phyloP scores from a whole-genome alignment of 2,113 vertebrate genomes.

The Pelecanoides urinatrix region DNA sequence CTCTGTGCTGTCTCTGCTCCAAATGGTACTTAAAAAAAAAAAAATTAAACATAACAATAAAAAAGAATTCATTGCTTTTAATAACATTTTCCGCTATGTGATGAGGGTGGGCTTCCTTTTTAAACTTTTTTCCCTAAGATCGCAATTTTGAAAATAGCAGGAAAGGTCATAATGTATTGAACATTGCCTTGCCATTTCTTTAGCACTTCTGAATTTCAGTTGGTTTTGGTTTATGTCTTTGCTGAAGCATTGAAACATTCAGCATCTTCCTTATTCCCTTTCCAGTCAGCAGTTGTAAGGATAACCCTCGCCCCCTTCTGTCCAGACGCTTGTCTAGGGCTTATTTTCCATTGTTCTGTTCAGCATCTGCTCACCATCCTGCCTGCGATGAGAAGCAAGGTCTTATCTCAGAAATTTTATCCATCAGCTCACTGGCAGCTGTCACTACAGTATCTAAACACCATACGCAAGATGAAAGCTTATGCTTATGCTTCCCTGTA shows the following conservation, averaged over 20 bases:
- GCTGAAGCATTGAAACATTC: neutral
- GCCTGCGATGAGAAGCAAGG: neutral
- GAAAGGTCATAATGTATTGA: neutral
- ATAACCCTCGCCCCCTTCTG: slow-evolving; percentile 29
- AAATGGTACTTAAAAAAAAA: slow-evolving; percentile 10
- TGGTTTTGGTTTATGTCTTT: neutral
- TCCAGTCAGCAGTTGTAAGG: neutral
- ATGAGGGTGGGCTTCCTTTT: neutral
- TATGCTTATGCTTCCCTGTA: neutral
- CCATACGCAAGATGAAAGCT: neutral
- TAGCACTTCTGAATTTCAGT: neutral
- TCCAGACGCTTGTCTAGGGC: neutral
- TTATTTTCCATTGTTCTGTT: neutral
- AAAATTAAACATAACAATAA: slow-evolving; percentile 47
- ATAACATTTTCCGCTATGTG: slow-evolving; percentile 29
- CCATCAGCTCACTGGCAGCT: neutral
- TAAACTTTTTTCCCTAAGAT: neutral
- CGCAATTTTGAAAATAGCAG: slow-evolving; percentile 19
- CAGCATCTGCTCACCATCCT: neutral
- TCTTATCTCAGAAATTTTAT: neutral
- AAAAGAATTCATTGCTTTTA: slow-evolving; percentile 46
- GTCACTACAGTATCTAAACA: neutral
- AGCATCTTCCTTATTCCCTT: neutral
- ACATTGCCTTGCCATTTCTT: neutral
- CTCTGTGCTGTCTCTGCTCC: slow-evolving; percentile 5